Percentiles rank a stretch among this genome's conserved stretches.
These are phyloP conservation scores for Echiichthys vipera DNA, from an alignment of 2,797 vertebrate species.

Conservation along the genomic window DNA sequence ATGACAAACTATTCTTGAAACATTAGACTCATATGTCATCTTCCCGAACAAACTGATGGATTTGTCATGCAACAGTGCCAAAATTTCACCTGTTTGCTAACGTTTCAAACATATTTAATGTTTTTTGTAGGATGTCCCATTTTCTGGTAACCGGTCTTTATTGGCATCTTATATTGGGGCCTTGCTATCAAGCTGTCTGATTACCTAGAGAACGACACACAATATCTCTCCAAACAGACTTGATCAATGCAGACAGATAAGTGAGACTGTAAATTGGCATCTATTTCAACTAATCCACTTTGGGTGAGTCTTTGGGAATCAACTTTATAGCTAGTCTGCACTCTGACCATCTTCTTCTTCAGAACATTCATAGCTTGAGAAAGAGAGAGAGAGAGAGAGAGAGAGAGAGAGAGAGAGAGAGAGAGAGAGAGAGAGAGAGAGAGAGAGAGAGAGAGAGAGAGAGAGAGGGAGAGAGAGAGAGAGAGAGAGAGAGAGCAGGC, in stretches of 20 bases:
- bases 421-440: neutral
- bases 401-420: neutral
- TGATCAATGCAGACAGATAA: conserved; percentile 25
- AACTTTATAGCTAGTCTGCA: neutral
- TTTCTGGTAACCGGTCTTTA: conserved; percentile 2
- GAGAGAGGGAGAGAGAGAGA: neutral
- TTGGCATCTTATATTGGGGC: neutral
- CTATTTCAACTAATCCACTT: conserved; percentile 18
- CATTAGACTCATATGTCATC: neutral
- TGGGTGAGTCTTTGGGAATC: conserved; percentile 1
- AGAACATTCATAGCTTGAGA: no score
- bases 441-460: neutral
- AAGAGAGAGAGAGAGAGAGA: neutral
- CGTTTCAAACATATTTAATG: neutral
- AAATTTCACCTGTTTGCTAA: neutral
- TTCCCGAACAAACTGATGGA: neutral
- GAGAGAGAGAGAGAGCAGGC: conserved; percentile 11
- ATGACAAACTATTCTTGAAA: neutral
- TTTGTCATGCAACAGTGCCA: neutral
- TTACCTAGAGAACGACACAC: conserved; percentile 3
- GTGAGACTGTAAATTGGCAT: conserved; percentile 5
- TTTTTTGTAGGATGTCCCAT: neutral
- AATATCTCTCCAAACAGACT: conserved; percentile 19
- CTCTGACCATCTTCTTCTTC: neutral
- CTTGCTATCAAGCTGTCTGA: neutral